These are phyloP conservation scores for Athalia cordata DNA, from an alignment of 2,888 invertebrate genomes.

Conservation along the genomic window DNA sequence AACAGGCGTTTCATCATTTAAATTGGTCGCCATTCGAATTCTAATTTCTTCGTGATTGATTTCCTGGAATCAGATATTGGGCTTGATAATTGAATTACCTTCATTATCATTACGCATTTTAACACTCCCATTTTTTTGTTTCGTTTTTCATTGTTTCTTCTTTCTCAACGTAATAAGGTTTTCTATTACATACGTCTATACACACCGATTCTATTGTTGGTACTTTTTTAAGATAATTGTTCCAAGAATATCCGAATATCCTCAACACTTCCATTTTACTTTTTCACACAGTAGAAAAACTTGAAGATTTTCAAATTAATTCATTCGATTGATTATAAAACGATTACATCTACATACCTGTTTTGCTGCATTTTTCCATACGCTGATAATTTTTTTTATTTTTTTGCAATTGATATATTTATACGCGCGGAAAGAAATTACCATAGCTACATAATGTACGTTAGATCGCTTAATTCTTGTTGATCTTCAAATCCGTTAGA, in stretches of 20 bases:
- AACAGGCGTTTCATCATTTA: not conserved
- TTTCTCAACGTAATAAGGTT: not conserved
- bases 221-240: constrained; percentile 6
- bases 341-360: too few species aligned
- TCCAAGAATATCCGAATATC: not conserved
- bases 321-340: too few species aligned
- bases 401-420: too few species aligned
- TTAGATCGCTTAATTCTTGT: too few species aligned
- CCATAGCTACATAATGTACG: too few species aligned
- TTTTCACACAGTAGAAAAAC: not conserved
- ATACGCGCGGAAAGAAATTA: too few species aligned
- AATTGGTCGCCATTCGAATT: constrained; percentile 21
- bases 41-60: constrained; percentile 19
- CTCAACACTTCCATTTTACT: not conserved
- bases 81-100: constrained; percentile 15
- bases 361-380: too few species aligned
- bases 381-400: too few species aligned
- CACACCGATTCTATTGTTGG: not conserved
- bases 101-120: constrained; percentile 12
- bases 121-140: not conserved
- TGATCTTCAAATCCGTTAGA: too few species aligned
- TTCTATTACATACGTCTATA: not conserved
- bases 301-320: not conserved
- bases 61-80: constrained; percentile 5
- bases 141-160: not conserved